phyloP scores from a whole-genome alignment of 1,140 invertebrate species.

The Chrysoperla carnea region DNA sequence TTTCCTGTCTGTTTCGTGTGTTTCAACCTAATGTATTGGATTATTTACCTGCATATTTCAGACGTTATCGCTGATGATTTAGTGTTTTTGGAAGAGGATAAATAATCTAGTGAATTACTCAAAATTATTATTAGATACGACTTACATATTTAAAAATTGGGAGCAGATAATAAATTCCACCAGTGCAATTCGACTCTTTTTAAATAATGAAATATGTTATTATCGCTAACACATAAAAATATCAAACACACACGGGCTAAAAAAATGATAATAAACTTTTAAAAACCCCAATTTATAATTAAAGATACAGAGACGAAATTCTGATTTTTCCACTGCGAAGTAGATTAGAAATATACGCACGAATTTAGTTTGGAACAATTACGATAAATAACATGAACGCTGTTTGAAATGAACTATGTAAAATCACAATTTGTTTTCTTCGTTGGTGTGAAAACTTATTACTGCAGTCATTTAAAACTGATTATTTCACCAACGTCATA shows the following conservation, averaged over 20 bases:
- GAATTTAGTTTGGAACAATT: no score
- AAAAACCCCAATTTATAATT: background rate
- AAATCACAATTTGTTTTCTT: no score
- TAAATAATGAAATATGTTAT: no score
- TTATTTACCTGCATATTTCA: constrained; percentile 89
- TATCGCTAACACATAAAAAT: constrained; percentile 1
- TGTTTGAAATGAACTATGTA: no score
- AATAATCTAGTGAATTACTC: constrained; percentile 26
- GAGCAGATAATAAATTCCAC: background rate
- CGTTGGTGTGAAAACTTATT: background rate
- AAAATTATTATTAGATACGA: no score
- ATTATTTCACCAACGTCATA: background rate
- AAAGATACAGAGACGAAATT: background rate
- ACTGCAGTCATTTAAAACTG: background rate
- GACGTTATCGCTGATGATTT: constrained; percentile 86
- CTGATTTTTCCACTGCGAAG: background rate
- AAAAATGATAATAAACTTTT: background rate
- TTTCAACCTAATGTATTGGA: constrained; percentile 97
- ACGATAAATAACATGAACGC: no score
- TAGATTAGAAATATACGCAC: background rate
- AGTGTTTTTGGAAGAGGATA: constrained; percentile 66
- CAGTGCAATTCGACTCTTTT: no score
- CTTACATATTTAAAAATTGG: no score
- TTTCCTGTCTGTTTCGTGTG: constrained; percentile 94
- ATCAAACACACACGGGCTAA: constrained; percentile 2